Conservation (phyloP, 2,888 invertebrate genomes). For the Acanthosepion lycidas region DNA sequence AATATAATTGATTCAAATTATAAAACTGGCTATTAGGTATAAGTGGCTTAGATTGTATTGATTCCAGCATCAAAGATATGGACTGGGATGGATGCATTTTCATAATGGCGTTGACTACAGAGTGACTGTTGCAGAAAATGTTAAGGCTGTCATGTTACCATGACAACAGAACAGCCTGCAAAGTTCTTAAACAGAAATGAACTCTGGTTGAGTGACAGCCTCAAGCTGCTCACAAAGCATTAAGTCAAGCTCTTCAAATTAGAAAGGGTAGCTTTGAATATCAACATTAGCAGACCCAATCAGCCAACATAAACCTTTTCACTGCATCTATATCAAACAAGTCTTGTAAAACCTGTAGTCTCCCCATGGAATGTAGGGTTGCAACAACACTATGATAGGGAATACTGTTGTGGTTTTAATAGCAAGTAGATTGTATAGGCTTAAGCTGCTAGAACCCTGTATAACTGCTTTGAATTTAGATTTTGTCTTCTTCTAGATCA, state of each 20-base stretch:
- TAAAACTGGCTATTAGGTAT: neutral
- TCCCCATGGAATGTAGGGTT: no score
- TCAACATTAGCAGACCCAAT: neutral
- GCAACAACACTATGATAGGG: no score
- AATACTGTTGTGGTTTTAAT: no score
- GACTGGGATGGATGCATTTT: neutral
- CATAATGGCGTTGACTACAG: neutral
- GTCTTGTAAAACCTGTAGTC: no score
- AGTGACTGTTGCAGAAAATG: neutral
- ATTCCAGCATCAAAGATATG: neutral
- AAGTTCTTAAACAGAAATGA: neutral
- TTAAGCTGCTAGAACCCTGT: no score
- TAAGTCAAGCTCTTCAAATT: neutral
- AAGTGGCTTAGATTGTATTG: neutral
- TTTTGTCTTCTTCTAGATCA: no score
- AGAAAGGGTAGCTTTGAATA: neutral
- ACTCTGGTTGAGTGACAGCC: neutral
- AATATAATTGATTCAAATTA: neutral
- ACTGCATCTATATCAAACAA: no score
- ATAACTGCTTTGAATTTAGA: no score
- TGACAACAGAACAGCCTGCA: neutral
- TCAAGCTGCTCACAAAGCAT: neutral
- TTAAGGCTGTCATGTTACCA: neutral
- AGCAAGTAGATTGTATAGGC: no score
- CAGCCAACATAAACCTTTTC: neutral